Evolutionary conservation across 2,888 invertebrate species (phyloP).

Genomic region (Iphiclides podalirius): DNA sequence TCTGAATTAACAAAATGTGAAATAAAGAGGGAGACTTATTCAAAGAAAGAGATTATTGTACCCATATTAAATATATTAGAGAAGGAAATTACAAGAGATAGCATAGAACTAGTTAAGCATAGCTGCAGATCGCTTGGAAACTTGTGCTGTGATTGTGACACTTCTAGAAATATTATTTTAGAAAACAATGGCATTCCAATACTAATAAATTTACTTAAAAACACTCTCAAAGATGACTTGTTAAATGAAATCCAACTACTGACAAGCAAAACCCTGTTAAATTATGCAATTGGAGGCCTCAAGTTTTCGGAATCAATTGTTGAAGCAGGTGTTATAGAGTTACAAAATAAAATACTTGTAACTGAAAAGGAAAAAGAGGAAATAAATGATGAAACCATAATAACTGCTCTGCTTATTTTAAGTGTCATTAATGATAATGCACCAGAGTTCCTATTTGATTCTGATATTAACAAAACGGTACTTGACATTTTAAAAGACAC

Average conservation of each 20-base stretch:
- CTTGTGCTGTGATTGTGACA: slow-evolving; percentile 92
- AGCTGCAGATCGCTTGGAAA: slow-evolving; percentile 92
- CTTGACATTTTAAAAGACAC: slow-evolving; percentile 83
- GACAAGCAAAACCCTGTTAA: slow-evolving; percentile 87
- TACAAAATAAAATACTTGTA: slow-evolving; percentile 74
- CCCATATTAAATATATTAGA: slow-evolving; percentile 78
- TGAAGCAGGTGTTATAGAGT: slow-evolving; percentile 74
- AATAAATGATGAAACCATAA: slow-evolving; percentile 77
- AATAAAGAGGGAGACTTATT: slow-evolving; percentile 85
- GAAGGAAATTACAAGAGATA: slow-evolving; percentile 51
- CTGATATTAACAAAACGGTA: slow-evolving; percentile 78
- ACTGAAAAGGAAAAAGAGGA: slow-evolving; percentile 69
- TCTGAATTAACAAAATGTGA: slow-evolving; percentile 92
- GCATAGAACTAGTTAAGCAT: slow-evolving; percentile 83
- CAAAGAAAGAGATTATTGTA: slow-evolving; percentile 80
- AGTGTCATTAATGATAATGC: slow-evolving; percentile 83
- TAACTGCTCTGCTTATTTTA: slow-evolving; percentile 79
- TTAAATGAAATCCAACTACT: slow-evolving; percentile 80
- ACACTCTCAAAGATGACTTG: slow-evolving; percentile 44
- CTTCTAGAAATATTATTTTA: slow-evolving; percentile 77
- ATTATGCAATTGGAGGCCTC: slow-evolving; percentile 88
- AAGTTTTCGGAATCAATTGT: slow-evolving; percentile 82
- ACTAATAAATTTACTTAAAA: slow-evolving; percentile 60
- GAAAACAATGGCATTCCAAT: slow-evolving; percentile 70
- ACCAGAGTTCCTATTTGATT: slow-evolving; percentile 79